These are phyloP conservation scores for Lumbricus terrestris DNA, from an alignment of 2,888 invertebrate genomes.

Conservation along the genomic window DNA sequence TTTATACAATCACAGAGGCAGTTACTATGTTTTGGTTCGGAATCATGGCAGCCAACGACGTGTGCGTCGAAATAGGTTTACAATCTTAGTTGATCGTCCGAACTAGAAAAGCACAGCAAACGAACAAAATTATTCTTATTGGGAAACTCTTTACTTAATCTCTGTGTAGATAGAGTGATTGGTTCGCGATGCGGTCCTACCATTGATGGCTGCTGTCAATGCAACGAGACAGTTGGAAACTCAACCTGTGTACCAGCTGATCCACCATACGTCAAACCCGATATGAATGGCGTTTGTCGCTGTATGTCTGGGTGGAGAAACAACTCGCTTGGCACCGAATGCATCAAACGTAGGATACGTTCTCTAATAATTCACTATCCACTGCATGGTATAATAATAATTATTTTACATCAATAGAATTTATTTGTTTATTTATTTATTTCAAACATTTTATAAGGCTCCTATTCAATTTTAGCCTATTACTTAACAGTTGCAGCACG, in stretches of 20 bases:
- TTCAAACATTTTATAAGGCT: too few relatives aligned
- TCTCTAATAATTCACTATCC: neutral
- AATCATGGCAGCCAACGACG: too few relatives aligned
- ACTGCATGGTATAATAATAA: too few relatives aligned
- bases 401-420: too few relatives aligned
- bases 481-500: too few relatives aligned
- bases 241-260: neutral
- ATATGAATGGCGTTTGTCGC: neutral
- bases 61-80: too few relatives aligned
- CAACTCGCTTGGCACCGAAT: conserved; percentile 8
- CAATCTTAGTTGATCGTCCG: neutral
- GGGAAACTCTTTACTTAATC: neutral
- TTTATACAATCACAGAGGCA: too few relatives aligned
- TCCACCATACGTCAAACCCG: neutral
- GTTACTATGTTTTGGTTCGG: too few relatives aligned
- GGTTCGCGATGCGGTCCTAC: neutral
- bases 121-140: neutral
- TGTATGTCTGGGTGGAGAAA: neutral
- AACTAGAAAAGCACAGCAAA: neutral
- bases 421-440: too few relatives aligned
- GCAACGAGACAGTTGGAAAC: neutral
- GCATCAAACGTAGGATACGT: conserved; percentile 8
- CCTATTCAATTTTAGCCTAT: too few relatives aligned
- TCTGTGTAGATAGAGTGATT: neutral
- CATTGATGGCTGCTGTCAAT: neutral